A percentile compares a stretch with the other conserved stretches of the same genome.
Conservation (phyloP, 2,888 invertebrate genomes). For the Troilus luridus region DNA sequence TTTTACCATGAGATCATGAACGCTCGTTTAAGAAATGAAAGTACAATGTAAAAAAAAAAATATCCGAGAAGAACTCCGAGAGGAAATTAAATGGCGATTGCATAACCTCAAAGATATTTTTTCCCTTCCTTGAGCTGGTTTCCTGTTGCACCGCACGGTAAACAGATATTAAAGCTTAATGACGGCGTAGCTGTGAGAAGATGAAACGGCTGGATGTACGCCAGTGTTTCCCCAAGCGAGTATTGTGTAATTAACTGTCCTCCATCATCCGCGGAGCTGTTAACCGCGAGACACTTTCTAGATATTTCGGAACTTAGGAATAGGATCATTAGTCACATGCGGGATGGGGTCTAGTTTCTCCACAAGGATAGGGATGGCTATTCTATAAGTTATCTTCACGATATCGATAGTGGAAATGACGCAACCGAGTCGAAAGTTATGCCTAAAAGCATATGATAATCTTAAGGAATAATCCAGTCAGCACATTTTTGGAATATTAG, state of each 20-base stretch:
- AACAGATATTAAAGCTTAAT: slow-evolving; percentile 38
- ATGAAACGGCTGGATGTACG: background rate
- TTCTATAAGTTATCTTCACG: background rate
- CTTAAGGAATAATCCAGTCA: background rate
- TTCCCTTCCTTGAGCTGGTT: slow-evolving; percentile 24
- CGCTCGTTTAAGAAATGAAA: background rate
- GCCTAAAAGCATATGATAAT: background rate
- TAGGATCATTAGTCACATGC: slow-evolving; percentile 20
- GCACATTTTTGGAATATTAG: background rate
- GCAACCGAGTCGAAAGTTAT: background rate
- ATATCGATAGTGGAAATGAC: background rate
- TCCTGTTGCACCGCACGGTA: slow-evolving; percentile 9
- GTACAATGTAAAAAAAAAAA: background rate
- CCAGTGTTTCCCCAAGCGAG: background rate
- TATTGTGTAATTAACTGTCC: background rate
- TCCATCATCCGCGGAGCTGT: background rate
- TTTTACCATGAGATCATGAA: background rate
- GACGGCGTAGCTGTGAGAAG: slow-evolving; percentile 12
- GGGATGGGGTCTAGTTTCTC: slow-evolving; percentile 41
- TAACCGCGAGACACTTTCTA: background rate
- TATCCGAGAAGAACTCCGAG: background rate
- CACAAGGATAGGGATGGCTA: background rate
- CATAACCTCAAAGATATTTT: background rate
- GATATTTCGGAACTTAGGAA: background rate
- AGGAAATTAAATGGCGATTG: background rate